Evolutionary conservation across 2,888 invertebrate genomes (phyloP).

Genomic region (Iphiclides podalirius): DNA sequence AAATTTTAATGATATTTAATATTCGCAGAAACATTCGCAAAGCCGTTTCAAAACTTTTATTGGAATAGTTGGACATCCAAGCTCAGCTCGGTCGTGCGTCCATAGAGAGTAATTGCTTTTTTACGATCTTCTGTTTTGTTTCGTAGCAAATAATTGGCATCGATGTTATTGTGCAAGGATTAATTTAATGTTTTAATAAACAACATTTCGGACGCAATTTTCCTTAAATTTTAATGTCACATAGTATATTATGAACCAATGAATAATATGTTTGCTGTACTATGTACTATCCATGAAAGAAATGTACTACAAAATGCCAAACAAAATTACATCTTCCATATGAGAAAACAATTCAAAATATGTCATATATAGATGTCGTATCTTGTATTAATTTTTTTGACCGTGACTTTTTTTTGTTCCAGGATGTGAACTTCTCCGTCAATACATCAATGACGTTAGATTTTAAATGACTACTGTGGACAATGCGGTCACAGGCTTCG

Average conservation of each 20-base stretch:
- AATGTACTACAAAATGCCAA: too few relatives aligned
- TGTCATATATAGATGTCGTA: too few relatives aligned
- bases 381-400: neutral
- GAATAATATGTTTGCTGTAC: too few relatives aligned
- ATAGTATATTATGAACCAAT: too few relatives aligned
- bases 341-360: too few relatives aligned
- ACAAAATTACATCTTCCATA: too few relatives aligned
- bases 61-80: conserved; percentile 52
- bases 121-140: conserved; percentile 44
- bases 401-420: conserved; percentile 55
- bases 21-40: conserved; percentile 29
- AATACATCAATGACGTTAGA: conserved; percentile 59
- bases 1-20: conserved; percentile 3
- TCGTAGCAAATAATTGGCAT: conserved; percentile 31
- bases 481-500: conserved; percentile 74
- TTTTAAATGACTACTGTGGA: conserved; percentile 56
- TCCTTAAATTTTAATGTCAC: neutral
- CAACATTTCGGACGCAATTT: conserved; percentile 2
- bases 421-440: conserved; percentile 61
- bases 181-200: conserved; percentile 19
- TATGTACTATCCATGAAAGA: too few relatives aligned
- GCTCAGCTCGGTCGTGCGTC: conserved; percentile 21
- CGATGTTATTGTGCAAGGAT: conserved; percentile 1
- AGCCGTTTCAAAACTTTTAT: conserved; percentile 50
- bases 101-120: conserved; percentile 32